Percentiles rank a stretch among this genome's conserved stretches.
Evolutionary conservation across 2,797 vertebrate species (phyloP).

Genomic region (Loris lydekkerianus): DNA sequence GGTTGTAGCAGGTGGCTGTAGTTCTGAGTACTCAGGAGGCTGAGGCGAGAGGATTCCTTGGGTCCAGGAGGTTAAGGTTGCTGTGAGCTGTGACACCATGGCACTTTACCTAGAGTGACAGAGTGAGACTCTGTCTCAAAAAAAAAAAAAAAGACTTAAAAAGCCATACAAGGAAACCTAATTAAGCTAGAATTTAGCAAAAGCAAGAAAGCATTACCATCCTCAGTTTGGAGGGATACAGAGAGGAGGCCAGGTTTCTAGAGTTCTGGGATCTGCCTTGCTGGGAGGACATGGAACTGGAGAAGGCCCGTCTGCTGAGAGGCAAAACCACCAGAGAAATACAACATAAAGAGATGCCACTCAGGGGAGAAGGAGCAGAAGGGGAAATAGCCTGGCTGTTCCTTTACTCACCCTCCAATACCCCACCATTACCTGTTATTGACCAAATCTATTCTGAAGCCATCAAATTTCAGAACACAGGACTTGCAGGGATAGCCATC

Average conservation of each 20-base stretch:
- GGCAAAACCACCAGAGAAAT: neutral
- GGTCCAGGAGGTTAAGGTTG: too few relatives aligned
- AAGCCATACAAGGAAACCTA: neutral
- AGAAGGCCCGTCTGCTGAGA: neutral
- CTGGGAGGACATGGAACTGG: neutral
- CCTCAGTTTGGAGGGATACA: neutral
- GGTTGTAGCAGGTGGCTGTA: too few relatives aligned
- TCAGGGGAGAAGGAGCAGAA: neutral
- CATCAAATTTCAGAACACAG: neutral
- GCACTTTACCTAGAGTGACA: too few relatives aligned
- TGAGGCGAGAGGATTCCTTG: too few relatives aligned
- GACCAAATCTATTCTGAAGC: constrained; percentile 8
- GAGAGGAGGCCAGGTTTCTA: neutral
- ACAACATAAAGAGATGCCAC: neutral
- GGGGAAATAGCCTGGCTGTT: neutral
- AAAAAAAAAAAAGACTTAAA: neutral
- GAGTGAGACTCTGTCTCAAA: too few relatives aligned
- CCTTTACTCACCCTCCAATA: neutral
- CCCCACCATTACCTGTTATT: neutral
- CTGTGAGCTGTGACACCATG: too few relatives aligned
- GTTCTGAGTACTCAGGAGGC: too few relatives aligned
- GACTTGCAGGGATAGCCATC: neutral
- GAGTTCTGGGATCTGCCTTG: neutral
- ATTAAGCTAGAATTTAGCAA: constrained; percentile 18
- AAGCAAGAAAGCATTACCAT: neutral